A percentile compares a stretch with the other conserved stretches of the same genome.
Conservation (phyloP, 2,888 invertebrate species). For the Smittia sp. region DNA sequence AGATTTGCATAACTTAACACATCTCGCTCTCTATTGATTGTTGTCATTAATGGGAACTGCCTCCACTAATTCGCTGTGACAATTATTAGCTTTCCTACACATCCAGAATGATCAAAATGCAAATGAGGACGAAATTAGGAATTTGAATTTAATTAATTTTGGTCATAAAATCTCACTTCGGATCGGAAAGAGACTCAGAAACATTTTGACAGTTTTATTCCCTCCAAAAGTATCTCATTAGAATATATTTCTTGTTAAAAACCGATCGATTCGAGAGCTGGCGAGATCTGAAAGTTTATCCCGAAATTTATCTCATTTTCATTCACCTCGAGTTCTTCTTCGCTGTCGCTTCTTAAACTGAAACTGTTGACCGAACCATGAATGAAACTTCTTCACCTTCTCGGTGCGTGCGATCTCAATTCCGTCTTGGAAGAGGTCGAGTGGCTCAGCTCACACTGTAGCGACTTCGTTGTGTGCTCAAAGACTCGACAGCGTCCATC, state of each 20-base stretch:
- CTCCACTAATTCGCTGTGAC: constrained; percentile 18
- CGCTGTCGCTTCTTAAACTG: neutral
- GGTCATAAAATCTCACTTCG: constrained; percentile 7
- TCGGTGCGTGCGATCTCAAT: neutral
- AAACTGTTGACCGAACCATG: constrained; percentile 1
- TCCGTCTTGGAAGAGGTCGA: no score
- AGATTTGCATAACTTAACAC: constrained; percentile 28
- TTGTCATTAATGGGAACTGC: neutral
- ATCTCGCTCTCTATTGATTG: neutral
- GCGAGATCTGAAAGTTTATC: neutral
- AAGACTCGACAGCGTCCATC: neutral
- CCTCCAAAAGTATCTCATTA: constrained; percentile 8
- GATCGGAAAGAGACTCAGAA: neutral
- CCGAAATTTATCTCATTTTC: constrained; percentile 18
- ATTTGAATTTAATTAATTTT: constrained; percentile 15
- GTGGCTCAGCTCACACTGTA: no score
- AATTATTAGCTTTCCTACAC: constrained; percentile 7
- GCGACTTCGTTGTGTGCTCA: neutral
- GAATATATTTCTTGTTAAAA: constrained; percentile 11
- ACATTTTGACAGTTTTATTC: constrained; percentile 18
- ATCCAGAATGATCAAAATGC: neutral
- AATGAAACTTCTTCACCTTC: neutral
- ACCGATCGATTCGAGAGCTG: neutral
- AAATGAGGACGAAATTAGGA: constrained; percentile 1
- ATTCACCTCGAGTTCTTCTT: neutral